Evolutionary conservation across 2,113 vertebrate species (phyloP).

Genomic region (Nestor notabilis): DNA sequence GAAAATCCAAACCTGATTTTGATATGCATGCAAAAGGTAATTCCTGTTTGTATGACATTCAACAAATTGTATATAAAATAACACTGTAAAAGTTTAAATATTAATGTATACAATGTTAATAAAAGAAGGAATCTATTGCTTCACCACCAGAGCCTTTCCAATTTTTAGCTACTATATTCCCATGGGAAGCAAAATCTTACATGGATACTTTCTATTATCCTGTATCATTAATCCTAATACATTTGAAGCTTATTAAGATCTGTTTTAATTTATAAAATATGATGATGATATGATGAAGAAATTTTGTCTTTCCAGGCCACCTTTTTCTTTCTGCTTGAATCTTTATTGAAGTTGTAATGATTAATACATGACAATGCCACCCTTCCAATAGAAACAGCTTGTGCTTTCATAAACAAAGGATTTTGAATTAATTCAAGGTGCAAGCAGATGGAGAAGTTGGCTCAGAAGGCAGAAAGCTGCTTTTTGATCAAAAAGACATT

Average conservation of each 20-base stretch:
- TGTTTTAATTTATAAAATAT: not conserved
- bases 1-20: not conserved
- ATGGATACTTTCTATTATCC: not conserved
- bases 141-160: not conserved
- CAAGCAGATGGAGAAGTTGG: not conserved
- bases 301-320: not conserved
- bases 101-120: not conserved
- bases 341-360: not conserved
- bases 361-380: not conserved
- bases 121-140: not conserved
- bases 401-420: constrained; percentile 2
- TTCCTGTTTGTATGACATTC: not conserved
- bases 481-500: not conserved
- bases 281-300: not conserved
- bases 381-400: not conserved
- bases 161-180: not conserved
- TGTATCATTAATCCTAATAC: not conserved
- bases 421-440: not conserved
- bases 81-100: not conserved
- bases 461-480: not conserved
- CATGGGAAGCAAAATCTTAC: not conserved
- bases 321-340: not conserved
- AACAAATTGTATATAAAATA: not conserved
- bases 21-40: not conserved
- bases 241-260: not conserved